Evolutionary conservation across 2,888 invertebrate species (phyloP).

Genomic region (Drosophila nigricruria): DNA sequence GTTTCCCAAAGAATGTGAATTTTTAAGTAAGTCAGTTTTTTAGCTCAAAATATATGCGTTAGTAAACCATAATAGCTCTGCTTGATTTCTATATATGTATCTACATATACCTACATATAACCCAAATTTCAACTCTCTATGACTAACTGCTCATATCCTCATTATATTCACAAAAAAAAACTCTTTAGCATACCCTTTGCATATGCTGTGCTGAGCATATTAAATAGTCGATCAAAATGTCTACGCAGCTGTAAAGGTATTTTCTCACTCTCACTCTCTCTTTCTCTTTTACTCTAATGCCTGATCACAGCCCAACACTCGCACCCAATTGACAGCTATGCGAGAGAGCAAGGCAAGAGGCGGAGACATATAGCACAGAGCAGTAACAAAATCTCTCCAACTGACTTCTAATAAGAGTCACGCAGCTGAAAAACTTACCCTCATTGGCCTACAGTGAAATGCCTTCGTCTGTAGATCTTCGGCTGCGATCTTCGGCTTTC

Average conservation of each 20-base stretch:
- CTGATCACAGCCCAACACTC: not conserved
- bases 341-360: constrained; percentile 6
- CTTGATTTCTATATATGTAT: not conserved
- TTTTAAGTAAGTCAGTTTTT: too few species aligned
- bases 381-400: not conserved
- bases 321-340: not conserved
- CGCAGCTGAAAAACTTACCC: constrained; percentile 65
- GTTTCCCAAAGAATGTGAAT: too few species aligned
- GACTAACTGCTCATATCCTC: not conserved
- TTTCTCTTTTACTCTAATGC: constrained; percentile 1
- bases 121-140: not conserved
- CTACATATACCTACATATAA: not conserved
- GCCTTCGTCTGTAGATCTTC: constrained; percentile 2
- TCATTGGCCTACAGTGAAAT: constrained; percentile 43
- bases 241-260: constrained; percentile 16
- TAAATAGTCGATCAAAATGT: constrained; percentile 19
- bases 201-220: not conserved
- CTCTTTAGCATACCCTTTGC: not conserved
- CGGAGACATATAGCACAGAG: constrained; percentile 1
- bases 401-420: constrained; percentile 9
- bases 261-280: constrained; percentile 5
- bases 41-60: not conserved
- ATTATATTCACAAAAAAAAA: not conserved
- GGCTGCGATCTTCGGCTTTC: not conserved
- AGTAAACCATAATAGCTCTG: not conserved